Conservation (phyloP, 2,797 vertebrate genomes). For the Melanotaenia trifasciata region DNA sequence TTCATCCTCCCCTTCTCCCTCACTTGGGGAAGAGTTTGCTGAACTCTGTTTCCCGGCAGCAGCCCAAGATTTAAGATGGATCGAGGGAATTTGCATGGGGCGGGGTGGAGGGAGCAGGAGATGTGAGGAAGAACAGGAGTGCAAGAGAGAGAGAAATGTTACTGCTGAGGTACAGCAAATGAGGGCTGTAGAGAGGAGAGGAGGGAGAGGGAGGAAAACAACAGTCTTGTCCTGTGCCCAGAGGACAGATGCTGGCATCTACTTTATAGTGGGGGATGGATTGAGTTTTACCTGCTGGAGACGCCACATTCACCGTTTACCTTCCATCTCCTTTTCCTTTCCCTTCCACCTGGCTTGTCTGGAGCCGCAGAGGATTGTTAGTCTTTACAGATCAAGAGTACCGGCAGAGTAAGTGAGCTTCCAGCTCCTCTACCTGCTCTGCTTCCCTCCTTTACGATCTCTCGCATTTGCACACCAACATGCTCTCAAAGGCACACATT, state of each 20-base stretch:
- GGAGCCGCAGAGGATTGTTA: constrained; percentile 58
- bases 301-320: constrained; percentile 4
- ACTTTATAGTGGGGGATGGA: constrained; percentile 33
- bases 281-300: constrained; percentile 64
- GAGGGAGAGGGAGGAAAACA: constrained; percentile 61
- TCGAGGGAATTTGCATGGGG: constrained; percentile 72
- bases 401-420: constrained; percentile 58
- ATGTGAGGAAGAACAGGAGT: constrained; percentile 48
- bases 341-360: constrained; percentile 44
- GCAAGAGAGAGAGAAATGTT: constrained; percentile 59
- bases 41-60: constrained; percentile 74
- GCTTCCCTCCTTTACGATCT: constrained; percentile 29
- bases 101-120: constrained; percentile 55
- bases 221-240: constrained; percentile 56
- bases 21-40: constrained; percentile 70
- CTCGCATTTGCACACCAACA: constrained; percentile 40
- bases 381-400: constrained; percentile 55
- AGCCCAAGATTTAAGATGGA: constrained; percentile 73
- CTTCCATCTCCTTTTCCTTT: constrained; percentile 19
- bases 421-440: constrained; percentile 55
- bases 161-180: constrained; percentile 72
- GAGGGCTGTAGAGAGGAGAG: constrained; percentile 55
- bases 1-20: constrained; percentile 40
- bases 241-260: constrained; percentile 49
- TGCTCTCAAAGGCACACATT: constrained; percentile 45